Base-by-base conservation (phyloP, 2,888 invertebrate genomes). In the Pharmacophagus antenor region DNA sequence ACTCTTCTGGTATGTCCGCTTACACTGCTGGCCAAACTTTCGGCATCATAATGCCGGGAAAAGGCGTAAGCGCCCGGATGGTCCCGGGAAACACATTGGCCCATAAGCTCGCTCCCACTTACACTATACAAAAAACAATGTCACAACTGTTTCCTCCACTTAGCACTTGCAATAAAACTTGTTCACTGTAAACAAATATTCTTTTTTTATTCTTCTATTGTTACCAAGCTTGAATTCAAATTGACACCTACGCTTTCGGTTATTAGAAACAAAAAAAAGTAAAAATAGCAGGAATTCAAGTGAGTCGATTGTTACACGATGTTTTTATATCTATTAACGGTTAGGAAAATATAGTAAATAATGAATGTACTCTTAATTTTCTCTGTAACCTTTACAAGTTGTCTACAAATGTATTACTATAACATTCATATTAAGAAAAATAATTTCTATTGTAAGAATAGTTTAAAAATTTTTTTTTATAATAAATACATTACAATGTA, bases 11-110 rank as follows among this genome's bases (percentile, higher is more conserved):
- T 62, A 64, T 67, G 67, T 58, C 86, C 86, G 65, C 81, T 79
- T 65, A 81, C 70, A 67, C 82, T 85, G 74, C 89, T 90, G 50
- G 84, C 86, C 58, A 88, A 67, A 67, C 91, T 91, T 65, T 88
- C 87, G 22, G 88, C 84, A 70, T 91, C 91, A 74, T 85, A 90
- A 65, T 89, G 91, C 61, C 89, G 81, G 53, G 85, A 76, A 68
- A 86, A 85, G 61, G 82, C 79, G 70, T 88, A 88, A 61, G 89
- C 80, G 82, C 88, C 91, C 83, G 87, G 88, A 78, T 86, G 80
- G 73, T 85, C 85, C 86, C 94, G 93, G 89, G 94, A 94, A 89
- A 94, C 93, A 91, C 94, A 94, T 94, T 94, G 94, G 93, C 94
- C 94, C 94, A 94, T 94, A 93, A 75, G 91, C 84, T 75, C 76